These are phyloP conservation scores for Fundulus diaphanus DNA, from an alignment of 2,797 vertebrate genomes.

Conservation along the genomic window DNA sequence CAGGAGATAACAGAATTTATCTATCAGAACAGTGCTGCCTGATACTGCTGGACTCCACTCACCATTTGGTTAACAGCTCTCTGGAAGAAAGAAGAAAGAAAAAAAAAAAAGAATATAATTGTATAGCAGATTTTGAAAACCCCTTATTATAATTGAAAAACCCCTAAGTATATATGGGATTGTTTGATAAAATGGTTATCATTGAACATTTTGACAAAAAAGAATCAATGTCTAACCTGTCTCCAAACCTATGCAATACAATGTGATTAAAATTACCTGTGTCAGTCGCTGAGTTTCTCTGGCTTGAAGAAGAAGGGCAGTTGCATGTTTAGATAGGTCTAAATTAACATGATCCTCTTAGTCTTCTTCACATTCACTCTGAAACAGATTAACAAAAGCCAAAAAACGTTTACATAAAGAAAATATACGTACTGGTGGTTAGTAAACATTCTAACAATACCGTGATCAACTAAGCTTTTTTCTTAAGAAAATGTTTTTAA, in stretches of 20 bases:
- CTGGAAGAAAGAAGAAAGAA: slow-evolving; percentile 29
- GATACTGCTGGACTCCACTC: slow-evolving; percentile 46
- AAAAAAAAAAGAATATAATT: slow-evolving; percentile 19
- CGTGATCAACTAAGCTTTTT: too few relatives aligned
- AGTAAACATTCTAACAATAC: background rate
- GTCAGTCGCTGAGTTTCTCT: slow-evolving; percentile 21
- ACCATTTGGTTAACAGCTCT: slow-evolving; percentile 45
- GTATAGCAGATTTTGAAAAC: too few relatives aligned
- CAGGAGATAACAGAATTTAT: background rate
- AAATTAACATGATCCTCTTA: slow-evolving; percentile 5
- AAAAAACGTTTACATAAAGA: too few relatives aligned
- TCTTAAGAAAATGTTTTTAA: too few relatives aligned
- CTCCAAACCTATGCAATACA: too few relatives aligned
- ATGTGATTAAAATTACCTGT: slow-evolving; percentile 17
- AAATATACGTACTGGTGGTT: background rate
- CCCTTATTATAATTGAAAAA: too few relatives aligned
- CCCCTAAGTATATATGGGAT: too few relatives aligned
- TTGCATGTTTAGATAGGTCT: slow-evolving; percentile 23
- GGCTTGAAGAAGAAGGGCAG: slow-evolving; percentile 26
- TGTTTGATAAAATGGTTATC: too few relatives aligned
- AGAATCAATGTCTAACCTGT: slow-evolving; percentile 23
- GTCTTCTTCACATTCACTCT: slow-evolving; percentile 15
- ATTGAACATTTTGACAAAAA: too few relatives aligned
- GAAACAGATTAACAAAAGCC: slow-evolving; percentile 2
- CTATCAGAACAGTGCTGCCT: slow-evolving; percentile 41